phyloP scores from a whole-genome alignment of 1,140 invertebrate species.

The Sogatella furcifera region DNA sequence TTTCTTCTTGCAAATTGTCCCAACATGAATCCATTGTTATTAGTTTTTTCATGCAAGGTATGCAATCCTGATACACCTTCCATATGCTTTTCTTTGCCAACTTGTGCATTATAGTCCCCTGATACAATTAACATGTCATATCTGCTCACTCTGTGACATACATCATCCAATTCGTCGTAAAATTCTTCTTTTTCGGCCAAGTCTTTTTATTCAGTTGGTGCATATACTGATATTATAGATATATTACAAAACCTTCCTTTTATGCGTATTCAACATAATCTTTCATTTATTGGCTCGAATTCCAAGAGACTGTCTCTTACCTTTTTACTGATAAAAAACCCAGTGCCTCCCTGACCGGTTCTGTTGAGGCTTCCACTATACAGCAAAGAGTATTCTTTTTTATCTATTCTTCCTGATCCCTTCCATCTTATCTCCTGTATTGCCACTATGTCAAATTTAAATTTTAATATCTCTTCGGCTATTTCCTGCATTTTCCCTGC shows the following conservation, averaged over 20 bases:
- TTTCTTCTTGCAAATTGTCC: no score
- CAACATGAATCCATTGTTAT: no score
- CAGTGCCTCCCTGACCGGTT: background rate
- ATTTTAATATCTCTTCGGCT: constrained; percentile 11
- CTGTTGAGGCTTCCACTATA: constrained; percentile 7
- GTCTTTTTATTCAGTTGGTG: background rate
- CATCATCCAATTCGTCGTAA: background rate
- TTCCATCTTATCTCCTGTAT: constrained; percentile 14
- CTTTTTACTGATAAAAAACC: constrained; percentile 11
- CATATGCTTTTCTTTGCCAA: background rate
- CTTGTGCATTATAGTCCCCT: constrained; percentile 7
- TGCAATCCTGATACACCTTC: no score
- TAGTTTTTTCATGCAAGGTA: no score
- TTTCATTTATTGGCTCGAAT: constrained; percentile 11
- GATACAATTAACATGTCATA: constrained; percentile 4
- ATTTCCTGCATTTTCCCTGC: constrained; percentile 13
- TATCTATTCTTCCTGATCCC: constrained; percentile 8
- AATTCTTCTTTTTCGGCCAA: background rate
- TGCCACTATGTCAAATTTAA: constrained; percentile 5
- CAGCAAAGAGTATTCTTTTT: constrained; percentile 5
- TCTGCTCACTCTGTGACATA: background rate
- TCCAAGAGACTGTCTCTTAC: background rate
- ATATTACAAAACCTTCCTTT: constrained; percentile 5
- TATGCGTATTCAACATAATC: constrained; percentile 11
- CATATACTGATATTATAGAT: background rate